phyloP scores from a whole-genome alignment of 2,797 vertebrate species.

The Champsocephalus gunnari region DNA sequence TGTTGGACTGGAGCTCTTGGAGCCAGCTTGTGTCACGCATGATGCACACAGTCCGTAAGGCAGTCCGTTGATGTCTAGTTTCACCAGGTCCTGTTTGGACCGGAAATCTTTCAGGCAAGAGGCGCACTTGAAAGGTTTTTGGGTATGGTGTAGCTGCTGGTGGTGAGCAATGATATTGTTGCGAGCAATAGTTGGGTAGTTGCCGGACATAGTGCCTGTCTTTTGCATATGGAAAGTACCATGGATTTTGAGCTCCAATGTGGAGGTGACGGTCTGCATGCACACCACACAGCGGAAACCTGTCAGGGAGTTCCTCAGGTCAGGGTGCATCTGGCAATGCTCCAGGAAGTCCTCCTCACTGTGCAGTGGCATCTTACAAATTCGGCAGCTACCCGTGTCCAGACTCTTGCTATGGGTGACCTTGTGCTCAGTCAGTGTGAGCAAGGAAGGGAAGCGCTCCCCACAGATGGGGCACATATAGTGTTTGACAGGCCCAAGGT shows the following conservation, averaged over 20 bases:
- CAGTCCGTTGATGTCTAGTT: slow-evolving; percentile 97
- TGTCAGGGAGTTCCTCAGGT: slow-evolving; percentile 97
- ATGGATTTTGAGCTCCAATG: slow-evolving; percentile 98
- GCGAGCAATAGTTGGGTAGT: slow-evolving; percentile 83
- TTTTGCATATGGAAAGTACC: slow-evolving; percentile 99
- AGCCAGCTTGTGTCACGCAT: slow-evolving; percentile 93
- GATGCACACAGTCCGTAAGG: slow-evolving; percentile 95
- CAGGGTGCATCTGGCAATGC: slow-evolving; percentile 99
- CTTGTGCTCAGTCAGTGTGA: slow-evolving; percentile 99
- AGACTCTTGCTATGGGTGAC: slow-evolving; percentile 99
- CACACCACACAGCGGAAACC: slow-evolving; percentile 99
- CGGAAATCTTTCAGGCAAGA: slow-evolving; percentile 98
- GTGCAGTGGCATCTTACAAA: slow-evolving; percentile 98
- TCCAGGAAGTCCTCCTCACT: slow-evolving; percentile 99
- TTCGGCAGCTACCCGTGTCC: slow-evolving; percentile 98
- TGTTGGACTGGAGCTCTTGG: slow-evolving; percentile 91
- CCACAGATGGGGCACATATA: slow-evolving; percentile 99
- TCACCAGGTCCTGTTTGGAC: slow-evolving; percentile 96
- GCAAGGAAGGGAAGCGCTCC: slow-evolving; percentile 96
- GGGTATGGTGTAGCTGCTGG: slow-evolving; percentile 87
- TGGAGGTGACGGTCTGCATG: slow-evolving; percentile 99
- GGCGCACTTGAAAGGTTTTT: slow-evolving; percentile 94
- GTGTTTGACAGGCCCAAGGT: slow-evolving; percentile 98
- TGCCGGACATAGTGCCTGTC: slow-evolving; percentile 88
- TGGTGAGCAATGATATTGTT: slow-evolving; percentile 79